Conservation (phyloP, 2,888 invertebrate species). For the Thereva unica region DNA sequence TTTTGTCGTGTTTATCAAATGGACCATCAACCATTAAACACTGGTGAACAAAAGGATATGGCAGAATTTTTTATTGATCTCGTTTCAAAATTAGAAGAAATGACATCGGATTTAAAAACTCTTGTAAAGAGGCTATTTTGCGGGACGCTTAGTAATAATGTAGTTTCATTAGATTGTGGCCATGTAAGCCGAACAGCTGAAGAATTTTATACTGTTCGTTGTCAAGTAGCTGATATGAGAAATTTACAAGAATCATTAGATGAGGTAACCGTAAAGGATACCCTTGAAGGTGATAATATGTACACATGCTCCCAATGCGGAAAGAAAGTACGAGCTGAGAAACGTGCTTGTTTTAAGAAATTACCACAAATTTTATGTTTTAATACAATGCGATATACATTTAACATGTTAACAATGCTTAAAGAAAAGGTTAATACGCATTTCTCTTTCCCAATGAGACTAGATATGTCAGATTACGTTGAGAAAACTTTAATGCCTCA, state of each 20-base stretch:
- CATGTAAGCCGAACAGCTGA: constrained; percentile 93
- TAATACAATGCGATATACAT: constrained; percentile 96
- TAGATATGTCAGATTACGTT: constrained; percentile 94
- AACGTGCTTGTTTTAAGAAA: constrained; percentile 91
- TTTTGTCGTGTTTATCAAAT: constrained; percentile 96
- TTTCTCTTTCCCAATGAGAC: constrained; percentile 89
- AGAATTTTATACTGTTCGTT: constrained; percentile 95
- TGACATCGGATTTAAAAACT: constrained; percentile 87
- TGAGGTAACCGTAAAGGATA: constrained; percentile 97
- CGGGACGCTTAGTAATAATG: constrained; percentile 92
- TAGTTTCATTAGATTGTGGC: constrained; percentile 92
- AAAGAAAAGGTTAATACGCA: constrained; percentile 97
- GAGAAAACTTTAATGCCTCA: constrained; percentile 92
- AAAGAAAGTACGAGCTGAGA: constrained; percentile 93
- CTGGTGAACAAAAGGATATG: constrained; percentile 97
- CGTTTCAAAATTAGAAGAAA: constrained; percentile 93
- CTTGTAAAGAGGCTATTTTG: constrained; percentile 90
- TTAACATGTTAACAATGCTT: constrained; percentile 96
- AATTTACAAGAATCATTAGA: constrained; percentile 92
- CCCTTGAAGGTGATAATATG: constrained; percentile 96
- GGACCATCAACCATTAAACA: constrained; percentile 95
- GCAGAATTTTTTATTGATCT: constrained; percentile 97
- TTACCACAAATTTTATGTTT: constrained; percentile 92
- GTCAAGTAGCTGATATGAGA: constrained; percentile 96
- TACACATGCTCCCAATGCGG: constrained; percentile 96